Conservation (phyloP, 1,140 invertebrate species). For the Tyrophagus putrescentiae region DNA sequence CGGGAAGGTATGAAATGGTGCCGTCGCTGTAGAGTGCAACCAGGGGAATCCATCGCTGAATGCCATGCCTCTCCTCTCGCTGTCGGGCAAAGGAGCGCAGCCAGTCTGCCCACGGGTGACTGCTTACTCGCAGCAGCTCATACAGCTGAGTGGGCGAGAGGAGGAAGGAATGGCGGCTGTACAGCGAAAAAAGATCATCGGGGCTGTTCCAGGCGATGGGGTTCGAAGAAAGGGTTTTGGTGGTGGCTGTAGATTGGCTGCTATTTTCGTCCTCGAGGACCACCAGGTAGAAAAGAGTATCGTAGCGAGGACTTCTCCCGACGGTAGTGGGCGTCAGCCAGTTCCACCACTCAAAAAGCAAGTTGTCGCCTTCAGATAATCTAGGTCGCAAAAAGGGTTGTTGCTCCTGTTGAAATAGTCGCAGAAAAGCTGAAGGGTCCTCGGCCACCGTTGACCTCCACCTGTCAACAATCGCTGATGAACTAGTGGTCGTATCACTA, state of each 20-base stretch:
- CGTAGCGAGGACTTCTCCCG: constrained; percentile 11
- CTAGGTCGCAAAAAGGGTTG: not conserved
- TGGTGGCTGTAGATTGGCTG: too few relatives aligned
- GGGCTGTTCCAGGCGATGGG: not conserved
- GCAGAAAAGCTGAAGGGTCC: not conserved
- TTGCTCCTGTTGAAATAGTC: not conserved
- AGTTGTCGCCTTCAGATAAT: not conserved
- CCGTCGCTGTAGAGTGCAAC: constrained; percentile 6
- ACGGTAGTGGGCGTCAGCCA: constrained; percentile 17
- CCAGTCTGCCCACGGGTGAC: constrained; percentile 28
- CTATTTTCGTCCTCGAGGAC: not conserved
- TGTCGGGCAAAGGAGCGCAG: constrained; percentile 30
- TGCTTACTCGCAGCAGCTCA: constrained; percentile 32
- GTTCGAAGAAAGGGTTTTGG: too few relatives aligned
- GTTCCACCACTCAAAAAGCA: constrained; percentile 13
- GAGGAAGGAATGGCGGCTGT: not conserved
- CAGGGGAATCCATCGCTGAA: constrained; percentile 32
- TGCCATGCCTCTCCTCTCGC: constrained; percentile 25
- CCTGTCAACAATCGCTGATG: too few relatives aligned
- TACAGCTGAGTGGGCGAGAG: constrained; percentile 36
- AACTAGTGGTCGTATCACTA: too few relatives aligned
- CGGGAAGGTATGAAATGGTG: too few relatives aligned
- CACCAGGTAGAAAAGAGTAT: constrained; percentile 12
- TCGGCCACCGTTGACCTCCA: too few relatives aligned
- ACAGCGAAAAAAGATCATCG: not conserved